A percentile compares a stretch with the other conserved stretches of the same genome.
These are phyloP conservation scores for Gallinago nigripennis DNA, from an alignment of 2,797 vertebrate genomes.

Conservation along the genomic window DNA sequence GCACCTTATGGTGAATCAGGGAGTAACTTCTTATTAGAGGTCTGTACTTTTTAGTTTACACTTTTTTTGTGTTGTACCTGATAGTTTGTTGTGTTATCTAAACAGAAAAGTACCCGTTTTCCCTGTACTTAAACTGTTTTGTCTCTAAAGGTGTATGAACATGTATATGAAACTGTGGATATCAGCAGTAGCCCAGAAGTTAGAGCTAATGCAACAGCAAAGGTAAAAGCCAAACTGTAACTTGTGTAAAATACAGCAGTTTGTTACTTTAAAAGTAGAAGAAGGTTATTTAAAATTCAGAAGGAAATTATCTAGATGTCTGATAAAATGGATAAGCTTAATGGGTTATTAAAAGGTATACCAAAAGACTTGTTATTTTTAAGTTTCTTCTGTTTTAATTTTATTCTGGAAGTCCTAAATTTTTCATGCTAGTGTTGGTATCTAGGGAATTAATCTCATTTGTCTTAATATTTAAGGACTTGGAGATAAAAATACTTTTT, in stretches of 20 bases:
- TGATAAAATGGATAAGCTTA: neutral
- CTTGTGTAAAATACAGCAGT: neutral
- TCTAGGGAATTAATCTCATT: neutral
- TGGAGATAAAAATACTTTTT: neutral
- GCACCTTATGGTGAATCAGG: neutral
- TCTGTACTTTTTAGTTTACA: neutral
- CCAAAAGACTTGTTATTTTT: neutral
- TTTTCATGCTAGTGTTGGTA: neutral
- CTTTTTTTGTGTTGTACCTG: neutral
- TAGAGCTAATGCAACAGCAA: constrained; percentile 96
- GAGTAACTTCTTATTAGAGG: neutral
- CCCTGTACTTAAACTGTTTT: neutral
- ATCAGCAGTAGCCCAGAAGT: constrained; percentile 99
- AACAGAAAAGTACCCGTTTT: neutral
- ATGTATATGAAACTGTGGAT: constrained; percentile 98
- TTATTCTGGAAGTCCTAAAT: neutral
- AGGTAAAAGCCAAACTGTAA: constrained; percentile 79
- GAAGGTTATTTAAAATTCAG: neutral
- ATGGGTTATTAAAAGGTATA: neutral
- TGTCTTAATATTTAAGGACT: neutral
- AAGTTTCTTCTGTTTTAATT: neutral
- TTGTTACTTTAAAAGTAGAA: neutral
- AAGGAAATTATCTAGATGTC: neutral
- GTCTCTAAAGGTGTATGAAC: constrained; percentile 91
- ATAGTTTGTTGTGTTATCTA: neutral